phyloP scores from a whole-genome alignment of 2,113 vertebrate species.

The Ardeotis arabs region DNA sequence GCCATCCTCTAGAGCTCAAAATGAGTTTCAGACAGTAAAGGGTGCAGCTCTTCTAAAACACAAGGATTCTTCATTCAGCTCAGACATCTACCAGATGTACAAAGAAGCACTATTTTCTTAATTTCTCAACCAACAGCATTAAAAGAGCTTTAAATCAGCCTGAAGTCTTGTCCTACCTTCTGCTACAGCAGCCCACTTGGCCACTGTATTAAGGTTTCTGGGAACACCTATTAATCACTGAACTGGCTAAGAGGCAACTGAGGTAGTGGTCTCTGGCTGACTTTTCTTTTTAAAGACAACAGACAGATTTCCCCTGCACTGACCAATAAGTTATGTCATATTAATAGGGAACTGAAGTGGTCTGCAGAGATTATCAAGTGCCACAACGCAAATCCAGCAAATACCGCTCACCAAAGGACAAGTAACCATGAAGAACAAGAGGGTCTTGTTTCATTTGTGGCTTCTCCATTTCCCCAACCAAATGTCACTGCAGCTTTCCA shows the following conservation, averaged over 20 bases:
- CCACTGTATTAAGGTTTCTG: slow-evolving; percentile 61
- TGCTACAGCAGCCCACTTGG: slow-evolving; percentile 59
- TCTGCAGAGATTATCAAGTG: background rate
- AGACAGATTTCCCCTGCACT: background rate
- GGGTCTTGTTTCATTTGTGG: fast-evolving
- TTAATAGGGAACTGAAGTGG: background rate
- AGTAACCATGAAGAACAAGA: background rate
- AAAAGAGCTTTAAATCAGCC: background rate
- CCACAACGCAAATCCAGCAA: background rate
- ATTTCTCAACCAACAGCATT: slow-evolving; percentile 5
- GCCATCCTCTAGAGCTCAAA: background rate
- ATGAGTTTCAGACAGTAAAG: background rate
- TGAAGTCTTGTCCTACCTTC: slow-evolving; percentile 46
- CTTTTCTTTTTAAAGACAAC: background rate
- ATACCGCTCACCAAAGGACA: background rate
- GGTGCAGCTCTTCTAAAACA: background rate
- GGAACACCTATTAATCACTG: slow-evolving; percentile 58
- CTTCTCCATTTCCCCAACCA: background rate
- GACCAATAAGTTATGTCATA: background rate
- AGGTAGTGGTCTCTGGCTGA: background rate
- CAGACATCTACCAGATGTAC: background rate
- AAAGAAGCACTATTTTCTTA: background rate
- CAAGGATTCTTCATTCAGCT: background rate
- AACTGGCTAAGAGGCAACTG: slow-evolving; percentile 50
- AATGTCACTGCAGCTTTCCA: background rate